These are phyloP conservation scores for Adrianichthys oophorus DNA, from an alignment of 2,797 vertebrate genomes.

Conservation along the genomic window DNA sequence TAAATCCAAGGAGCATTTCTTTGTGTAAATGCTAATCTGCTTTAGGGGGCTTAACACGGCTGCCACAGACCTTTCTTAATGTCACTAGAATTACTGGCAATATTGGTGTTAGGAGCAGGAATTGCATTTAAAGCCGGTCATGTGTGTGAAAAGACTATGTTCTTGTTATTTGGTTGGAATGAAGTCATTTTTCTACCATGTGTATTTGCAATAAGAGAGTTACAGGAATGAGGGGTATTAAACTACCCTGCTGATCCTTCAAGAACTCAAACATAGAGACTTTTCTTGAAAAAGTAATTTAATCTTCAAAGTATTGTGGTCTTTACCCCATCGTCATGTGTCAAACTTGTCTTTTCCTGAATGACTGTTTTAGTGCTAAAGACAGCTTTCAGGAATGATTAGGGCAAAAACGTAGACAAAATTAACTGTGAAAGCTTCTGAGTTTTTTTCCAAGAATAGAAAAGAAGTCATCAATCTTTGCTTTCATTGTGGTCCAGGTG, in stretches of 20 bases:
- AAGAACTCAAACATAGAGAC: constrained; percentile 15
- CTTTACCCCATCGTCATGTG: no score
- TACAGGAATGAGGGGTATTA: constrained; percentile 7
- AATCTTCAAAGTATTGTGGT: not conserved
- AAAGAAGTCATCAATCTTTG: no score
- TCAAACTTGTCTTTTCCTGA: no score
- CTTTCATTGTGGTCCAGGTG: constrained; percentile 65
- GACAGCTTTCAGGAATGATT: no score
- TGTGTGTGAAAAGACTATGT: constrained; percentile 6
- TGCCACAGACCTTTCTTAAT: constrained; percentile 41
- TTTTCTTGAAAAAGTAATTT: constrained; percentile 11
- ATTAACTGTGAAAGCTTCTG: no score
- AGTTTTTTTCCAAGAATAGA: no score
- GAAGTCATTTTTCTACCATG: not conserved
- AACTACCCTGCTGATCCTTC: constrained; percentile 4
- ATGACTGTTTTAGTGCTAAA: no score
- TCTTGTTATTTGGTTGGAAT: not conserved
- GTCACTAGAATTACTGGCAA: constrained; percentile 29
- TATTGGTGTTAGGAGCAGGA: constrained; percentile 22
- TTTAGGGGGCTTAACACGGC: constrained; percentile 39
- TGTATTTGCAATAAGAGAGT: constrained; percentile 5
- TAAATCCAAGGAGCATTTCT: constrained; percentile 39
- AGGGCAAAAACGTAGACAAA: no score
- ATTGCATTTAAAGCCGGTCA: constrained; percentile 18
- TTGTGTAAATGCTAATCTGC: constrained; percentile 45